Conservation (phyloP, 2,888 invertebrate species). For the Litoditis marina region DNA sequence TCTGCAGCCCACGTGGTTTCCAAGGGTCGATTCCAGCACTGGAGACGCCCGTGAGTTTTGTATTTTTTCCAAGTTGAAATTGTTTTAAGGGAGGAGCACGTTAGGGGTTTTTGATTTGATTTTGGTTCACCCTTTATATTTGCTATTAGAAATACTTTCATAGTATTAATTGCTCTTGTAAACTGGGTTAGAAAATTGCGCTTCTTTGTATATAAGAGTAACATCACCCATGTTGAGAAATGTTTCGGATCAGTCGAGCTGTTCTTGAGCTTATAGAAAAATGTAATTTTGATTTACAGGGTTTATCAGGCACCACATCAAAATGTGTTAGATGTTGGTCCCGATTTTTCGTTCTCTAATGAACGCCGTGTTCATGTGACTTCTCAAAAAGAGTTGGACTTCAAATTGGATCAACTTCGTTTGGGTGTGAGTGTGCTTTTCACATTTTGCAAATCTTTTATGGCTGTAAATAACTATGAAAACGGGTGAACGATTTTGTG, state of each 20-base stretch:
- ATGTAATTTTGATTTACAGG: conserved; percentile 29
- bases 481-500: no score
- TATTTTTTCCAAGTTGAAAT: not conserved
- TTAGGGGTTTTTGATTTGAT: no score
- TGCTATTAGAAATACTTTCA: no score
- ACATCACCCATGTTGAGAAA: no score
- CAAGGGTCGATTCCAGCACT: conserved; percentile 43
- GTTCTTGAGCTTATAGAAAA: conserved; percentile 1
- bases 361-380: conserved; percentile 48
- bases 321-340: conserved; percentile 48
- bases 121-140: no score
- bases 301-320: conserved; percentile 51
- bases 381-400: conserved; percentile 41
- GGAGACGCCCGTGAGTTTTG: conserved; percentile 49
- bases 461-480: not conserved
- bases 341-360: conserved; percentile 51
- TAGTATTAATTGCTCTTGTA: no score
- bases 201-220: no score
- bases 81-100: no score
- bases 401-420: conserved; percentile 53
- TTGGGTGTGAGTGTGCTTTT: conserved; percentile 42
- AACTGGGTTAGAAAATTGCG: no score
- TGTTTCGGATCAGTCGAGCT: no score
- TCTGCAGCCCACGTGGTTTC: conserved; percentile 13
- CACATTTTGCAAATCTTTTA: not conserved